Evolutionary conservation across 2,888 invertebrate species (phyloP), one percentile per base, ranked within the genome.

Genomic region (Leptopilina myrica): DNA sequence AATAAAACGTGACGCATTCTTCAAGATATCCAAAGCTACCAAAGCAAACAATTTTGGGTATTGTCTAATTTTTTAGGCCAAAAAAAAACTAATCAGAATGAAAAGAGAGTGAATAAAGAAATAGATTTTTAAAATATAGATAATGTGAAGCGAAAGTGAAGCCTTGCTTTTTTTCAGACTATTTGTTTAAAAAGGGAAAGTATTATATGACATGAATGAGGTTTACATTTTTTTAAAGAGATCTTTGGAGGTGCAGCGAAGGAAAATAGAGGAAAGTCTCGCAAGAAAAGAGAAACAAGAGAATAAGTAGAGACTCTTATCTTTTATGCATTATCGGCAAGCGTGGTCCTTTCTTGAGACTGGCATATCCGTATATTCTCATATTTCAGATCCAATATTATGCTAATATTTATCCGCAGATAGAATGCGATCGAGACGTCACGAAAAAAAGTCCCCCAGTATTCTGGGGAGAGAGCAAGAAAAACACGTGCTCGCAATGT

Each of bases 311-410:
- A 79, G 15, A 46, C 84, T 85, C 88, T 88, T 89, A 89, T 89
- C 88, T 89, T 89, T 89, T 89, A 89, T 89, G 89, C 87, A 89
- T 88, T 88, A 87, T 89, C 85, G 85, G 83, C 83, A 81, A 20
- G 82, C 80, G 78, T 81, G 78, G 73, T 65, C 69, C 64, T 26
- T 46, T 64, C 26, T 9, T 67, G 62, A 43, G 67, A 78, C 81
- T 69, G 79, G 77, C 80, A 81, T 79, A 81, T 80, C 80, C 84
- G 83, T 84, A 84, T 84, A 84, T 86, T 85, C 84, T 85, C 85
- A 88, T 88, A 88, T 89, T 88, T 88, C 84, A 82, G 84, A 87
- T 87, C 88, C 88, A 89, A 89, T 89, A 89, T 88, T 88, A 89
- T 89, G 89, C 86, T 89, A 89, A 89, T 89, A 84, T 77, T 73